These are phyloP conservation scores for Menura novaehollandiae DNA, from an alignment of 2,113 vertebrate species.

Conservation along the genomic window DNA sequence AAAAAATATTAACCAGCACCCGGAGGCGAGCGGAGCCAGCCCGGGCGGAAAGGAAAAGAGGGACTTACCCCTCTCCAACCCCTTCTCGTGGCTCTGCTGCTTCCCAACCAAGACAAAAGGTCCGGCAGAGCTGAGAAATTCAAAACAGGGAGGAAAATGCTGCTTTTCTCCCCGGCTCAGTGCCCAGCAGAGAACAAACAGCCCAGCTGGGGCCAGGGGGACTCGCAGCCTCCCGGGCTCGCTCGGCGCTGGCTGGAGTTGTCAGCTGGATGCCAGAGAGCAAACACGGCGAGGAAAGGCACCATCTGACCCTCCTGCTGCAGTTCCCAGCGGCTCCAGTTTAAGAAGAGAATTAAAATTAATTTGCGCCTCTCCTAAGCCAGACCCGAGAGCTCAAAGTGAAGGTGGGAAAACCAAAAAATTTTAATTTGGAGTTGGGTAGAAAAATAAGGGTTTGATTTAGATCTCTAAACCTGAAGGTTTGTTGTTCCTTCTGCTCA, in stretches of 20 bases:
- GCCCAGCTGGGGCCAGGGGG: neutral
- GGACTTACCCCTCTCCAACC: neutral
- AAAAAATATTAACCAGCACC: conserved; percentile 39
- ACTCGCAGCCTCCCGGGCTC: neutral
- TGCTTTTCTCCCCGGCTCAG: neutral
- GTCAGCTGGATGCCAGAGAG: conserved; percentile 29
- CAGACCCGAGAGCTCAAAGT: neutral
- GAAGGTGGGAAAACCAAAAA: neutral
- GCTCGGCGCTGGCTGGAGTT: neutral
- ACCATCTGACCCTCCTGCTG: neutral
- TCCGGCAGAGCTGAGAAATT: neutral
- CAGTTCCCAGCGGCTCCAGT: neutral
- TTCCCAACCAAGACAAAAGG: neutral
- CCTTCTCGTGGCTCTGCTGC: neutral
- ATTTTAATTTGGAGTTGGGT: neutral
- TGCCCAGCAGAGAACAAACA: neutral
- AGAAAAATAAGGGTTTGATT: neutral
- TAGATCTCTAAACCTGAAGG: neutral
- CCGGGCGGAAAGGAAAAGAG: fast-evolving
- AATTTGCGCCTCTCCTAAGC: neutral
- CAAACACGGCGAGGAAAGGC: neutral
- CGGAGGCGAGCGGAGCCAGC: neutral
- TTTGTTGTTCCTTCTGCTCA: neutral
- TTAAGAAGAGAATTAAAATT: neutral
- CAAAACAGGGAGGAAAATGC: neutral